Percentiles rank a stretch among this genome's conserved stretches.
These are phyloP conservation scores for Diplazon laetatorius DNA, from an alignment of 2,888 invertebrate species.

Conservation along the genomic window DNA sequence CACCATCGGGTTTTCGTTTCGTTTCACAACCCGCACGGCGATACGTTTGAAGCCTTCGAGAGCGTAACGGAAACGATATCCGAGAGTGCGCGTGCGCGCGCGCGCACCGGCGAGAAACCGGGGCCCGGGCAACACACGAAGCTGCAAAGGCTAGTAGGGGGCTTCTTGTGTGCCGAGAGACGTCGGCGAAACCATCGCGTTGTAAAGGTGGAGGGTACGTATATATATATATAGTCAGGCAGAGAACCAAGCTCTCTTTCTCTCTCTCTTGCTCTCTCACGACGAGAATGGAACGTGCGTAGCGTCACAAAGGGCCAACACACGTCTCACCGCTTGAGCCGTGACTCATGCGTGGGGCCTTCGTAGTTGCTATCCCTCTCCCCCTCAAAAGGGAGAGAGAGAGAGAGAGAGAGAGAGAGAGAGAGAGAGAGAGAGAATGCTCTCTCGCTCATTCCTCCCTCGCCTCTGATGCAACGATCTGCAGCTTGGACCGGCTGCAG, in stretches of 20 bases:
- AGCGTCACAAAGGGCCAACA: constrained; percentile 70
- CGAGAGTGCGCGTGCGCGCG: constrained; percentile 33
- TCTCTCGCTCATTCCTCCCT: constrained; percentile 49
- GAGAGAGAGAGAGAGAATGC: too few species aligned
- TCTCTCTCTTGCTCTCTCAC: constrained; percentile 37
- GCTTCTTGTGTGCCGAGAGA: too few species aligned
- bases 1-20: constrained; percentile 45
- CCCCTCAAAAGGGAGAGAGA: too few species aligned
- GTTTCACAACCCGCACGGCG: constrained; percentile 22
- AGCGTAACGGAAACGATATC: constrained; percentile 53
- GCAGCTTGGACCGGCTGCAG: constrained; percentile 60
- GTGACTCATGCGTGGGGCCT: constrained; percentile 75
- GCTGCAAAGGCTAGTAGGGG: too few species aligned
- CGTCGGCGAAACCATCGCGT: constrained; percentile 15
- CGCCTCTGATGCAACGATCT: constrained; percentile 57
- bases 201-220: background rate
- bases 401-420: too few species aligned
- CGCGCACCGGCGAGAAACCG: too few species aligned
- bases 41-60: constrained; percentile 57
- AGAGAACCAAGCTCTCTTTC: too few species aligned
- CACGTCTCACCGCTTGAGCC: constrained; percentile 74
- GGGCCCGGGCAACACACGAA: constrained; percentile 15
- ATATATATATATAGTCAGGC: too few species aligned
- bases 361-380: constrained; percentile 58
- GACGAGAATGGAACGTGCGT: constrained; percentile 67